phyloP scores from a whole-genome alignment of 1,140 invertebrate species.

The Scaptodrosophila lebanonensis region DNA sequence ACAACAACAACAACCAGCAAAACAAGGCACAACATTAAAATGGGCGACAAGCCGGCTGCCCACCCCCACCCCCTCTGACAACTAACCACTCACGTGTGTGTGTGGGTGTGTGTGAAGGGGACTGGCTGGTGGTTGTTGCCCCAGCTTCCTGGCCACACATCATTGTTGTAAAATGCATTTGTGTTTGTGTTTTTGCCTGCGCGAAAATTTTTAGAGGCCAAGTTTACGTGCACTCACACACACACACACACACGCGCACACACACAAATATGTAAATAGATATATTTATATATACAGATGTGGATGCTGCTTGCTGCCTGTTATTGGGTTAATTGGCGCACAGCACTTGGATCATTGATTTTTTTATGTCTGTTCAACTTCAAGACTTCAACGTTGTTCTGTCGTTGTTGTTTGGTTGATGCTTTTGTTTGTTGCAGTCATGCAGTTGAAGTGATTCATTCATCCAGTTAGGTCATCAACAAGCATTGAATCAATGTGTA shows the following conservation, averaged over 20 bases:
- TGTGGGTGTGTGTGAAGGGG: too few species aligned
- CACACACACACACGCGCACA: slow-evolving; percentile 11
- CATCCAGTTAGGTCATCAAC: slow-evolving; percentile 43
- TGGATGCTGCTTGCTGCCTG: neutral
- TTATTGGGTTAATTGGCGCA: slow-evolving; percentile 43
- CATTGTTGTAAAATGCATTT: too few species aligned
- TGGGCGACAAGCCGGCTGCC: too few species aligned
- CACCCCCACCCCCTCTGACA: too few species aligned
- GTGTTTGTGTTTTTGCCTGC: neutral
- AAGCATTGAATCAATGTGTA: too few species aligned
- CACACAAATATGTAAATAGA: neutral
- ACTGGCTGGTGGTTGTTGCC: too few species aligned
- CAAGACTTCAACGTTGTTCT: slow-evolving; percentile 5
- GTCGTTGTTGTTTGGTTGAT: slow-evolving; percentile 13
- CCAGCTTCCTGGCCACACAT: slow-evolving; percentile 19
- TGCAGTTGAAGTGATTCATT: slow-evolving; percentile 46
- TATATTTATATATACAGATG: slow-evolving; percentile 16
- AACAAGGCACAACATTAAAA: too few species aligned
- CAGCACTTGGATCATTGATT: slow-evolving; percentile 39
- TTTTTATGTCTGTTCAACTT: slow-evolving; percentile 15
- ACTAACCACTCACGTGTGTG: too few species aligned
- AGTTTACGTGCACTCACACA: slow-evolving; percentile 49
- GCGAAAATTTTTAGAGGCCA: slow-evolving; percentile 51
- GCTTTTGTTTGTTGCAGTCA: too few species aligned
- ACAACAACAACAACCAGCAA: too few species aligned